Conservation (phyloP, 2,888 invertebrate species). For the Eupithecia subumbrata region DNA sequence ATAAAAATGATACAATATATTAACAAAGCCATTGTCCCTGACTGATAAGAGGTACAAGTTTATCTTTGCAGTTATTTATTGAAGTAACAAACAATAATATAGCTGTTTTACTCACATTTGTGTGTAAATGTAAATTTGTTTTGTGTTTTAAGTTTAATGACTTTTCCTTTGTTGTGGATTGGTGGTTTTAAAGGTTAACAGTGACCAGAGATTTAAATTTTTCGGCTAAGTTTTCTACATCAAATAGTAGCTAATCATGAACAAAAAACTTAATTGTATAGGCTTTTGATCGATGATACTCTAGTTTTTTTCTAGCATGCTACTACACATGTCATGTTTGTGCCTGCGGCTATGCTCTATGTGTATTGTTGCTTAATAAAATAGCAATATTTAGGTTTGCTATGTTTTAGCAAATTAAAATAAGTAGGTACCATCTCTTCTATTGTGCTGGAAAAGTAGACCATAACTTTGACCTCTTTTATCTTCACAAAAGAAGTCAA, state of each 20-base stretch:
- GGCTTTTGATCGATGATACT: neutral
- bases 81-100: slow-evolving; percentile 47
- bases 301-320: neutral
- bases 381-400: neutral
- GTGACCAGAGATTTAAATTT: neutral
- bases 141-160: slow-evolving; percentile 48
- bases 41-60: slow-evolving; percentile 53
- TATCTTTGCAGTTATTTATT: slow-evolving; percentile 46
- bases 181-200: neutral
- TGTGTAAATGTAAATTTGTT: slow-evolving; percentile 48
- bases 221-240: neutral
- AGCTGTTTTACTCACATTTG: slow-evolving; percentile 22
- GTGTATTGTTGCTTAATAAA: neutral
- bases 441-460: neutral
- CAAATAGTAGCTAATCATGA: neutral
- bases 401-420: neutral
- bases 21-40: slow-evolving; percentile 40
- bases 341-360: neutral
- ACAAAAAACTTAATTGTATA: neutral
- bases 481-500: neutral
- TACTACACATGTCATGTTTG: neutral
- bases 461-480: neutral
- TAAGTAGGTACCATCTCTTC: neutral
- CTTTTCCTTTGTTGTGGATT: slow-evolving; percentile 49
- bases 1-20: slow-evolving; percentile 49